A percentile compares a stretch with the other conserved stretches of the same genome.
Conservation (phyloP, 1,140 invertebrate genomes). For the honey bee (Apis mellifera) region Amel_HAv3.1 CM009932.2:3166001-3166500, state of each 20-base stretch:
- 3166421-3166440: neutral
- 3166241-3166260: neutral
- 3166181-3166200: neutral
- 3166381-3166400: neutral
- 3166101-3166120: neutral
- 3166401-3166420: neutral
- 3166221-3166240: too few species aligned
- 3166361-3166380: slow-evolving; percentile 18
- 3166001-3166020: neutral
- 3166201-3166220: neutral
- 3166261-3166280: neutral
- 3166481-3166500: neutral
- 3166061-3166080: neutral
- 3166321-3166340: slow-evolving; percentile 19
- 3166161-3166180: neutral
- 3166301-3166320: neutral
- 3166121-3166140: neutral
- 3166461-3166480: too few species aligned
- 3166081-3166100: neutral
- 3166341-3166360: slow-evolving; percentile 7
- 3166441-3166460: neutral
- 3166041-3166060: slow-evolving; percentile 1
- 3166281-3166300: neutral
- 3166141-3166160: neutral
- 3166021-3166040: neutral